Conservation (phyloP, 2,113 vertebrate genomes). For the Leucoraja erinaceus region DNA sequence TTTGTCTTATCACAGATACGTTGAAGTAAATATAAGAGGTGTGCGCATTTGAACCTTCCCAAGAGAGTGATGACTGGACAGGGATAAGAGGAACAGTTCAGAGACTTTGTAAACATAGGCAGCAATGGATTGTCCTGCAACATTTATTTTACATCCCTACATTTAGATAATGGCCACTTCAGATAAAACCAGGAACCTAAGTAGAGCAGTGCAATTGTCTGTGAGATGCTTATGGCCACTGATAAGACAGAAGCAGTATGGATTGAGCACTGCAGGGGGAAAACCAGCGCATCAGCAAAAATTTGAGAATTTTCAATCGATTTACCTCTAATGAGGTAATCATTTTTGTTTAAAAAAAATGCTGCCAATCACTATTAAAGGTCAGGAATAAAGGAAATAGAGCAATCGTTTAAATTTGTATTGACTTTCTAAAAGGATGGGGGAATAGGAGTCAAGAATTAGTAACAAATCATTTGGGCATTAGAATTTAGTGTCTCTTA, state of each 20-base stretch:
- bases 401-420: background rate
- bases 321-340: background rate
- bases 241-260: background rate
- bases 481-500: background rate
- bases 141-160: background rate
- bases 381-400: background rate
- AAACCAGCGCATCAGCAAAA: background rate
- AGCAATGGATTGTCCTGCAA: background rate
- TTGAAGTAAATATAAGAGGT: background rate
- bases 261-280: background rate
- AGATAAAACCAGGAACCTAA: background rate
- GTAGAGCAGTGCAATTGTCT: background rate
- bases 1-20: background rate
- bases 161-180: background rate
- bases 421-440: background rate
- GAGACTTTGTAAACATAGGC: background rate
- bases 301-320: background rate
- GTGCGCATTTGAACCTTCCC: background rate
- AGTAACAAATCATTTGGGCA: background rate
- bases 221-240: background rate
- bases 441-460: background rate
- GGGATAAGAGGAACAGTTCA: background rate
- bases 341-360: background rate
- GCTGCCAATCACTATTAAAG: background rate
- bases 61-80: background rate